phyloP scores from a whole-genome alignment of 2,797 vertebrate species.

The Semaprochilodus insignis region DNA sequence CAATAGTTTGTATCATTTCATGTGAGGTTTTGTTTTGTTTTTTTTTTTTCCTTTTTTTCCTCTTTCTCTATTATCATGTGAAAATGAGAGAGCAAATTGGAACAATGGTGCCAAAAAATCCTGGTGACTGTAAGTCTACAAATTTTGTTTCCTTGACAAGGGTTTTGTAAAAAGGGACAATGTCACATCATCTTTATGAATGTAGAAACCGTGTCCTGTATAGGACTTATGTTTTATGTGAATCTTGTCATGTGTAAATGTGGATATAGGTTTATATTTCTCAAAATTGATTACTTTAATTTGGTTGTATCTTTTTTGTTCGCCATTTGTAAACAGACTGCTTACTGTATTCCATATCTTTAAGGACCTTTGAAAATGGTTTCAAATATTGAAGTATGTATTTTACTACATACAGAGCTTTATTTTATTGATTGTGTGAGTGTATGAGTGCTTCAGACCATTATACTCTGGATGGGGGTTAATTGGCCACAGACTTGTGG shows the following conservation, averaged over 20 bases:
- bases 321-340: constrained; percentile 65
- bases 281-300: constrained; percentile 63
- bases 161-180: constrained; percentile 41
- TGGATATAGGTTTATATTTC: constrained; percentile 58
- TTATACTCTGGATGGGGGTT: background rate
- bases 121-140: background rate
- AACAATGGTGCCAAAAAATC: constrained; percentile 56
- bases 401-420: constrained; percentile 68
- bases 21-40: constrained; percentile 10
- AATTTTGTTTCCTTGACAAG: constrained; percentile 15
- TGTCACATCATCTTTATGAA: constrained; percentile 55
- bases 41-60: background rate
- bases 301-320: constrained; percentile 56
- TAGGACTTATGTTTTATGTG: constrained; percentile 12
- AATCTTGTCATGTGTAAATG: constrained; percentile 54
- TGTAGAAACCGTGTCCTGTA: constrained; percentile 43
- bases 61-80: background rate
- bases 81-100: constrained; percentile 22
- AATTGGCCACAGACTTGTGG: background rate
- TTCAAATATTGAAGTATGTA: constrained; percentile 66
- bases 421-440: constrained; percentile 17
- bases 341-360: constrained; percentile 67
- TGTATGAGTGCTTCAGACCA: background rate
- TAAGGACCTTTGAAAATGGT: constrained; percentile 65
- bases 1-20: background rate